phyloP scores from a whole-genome alignment of 2,113 vertebrate genomes.

The Porphyrio hochstetteri region DNA sequence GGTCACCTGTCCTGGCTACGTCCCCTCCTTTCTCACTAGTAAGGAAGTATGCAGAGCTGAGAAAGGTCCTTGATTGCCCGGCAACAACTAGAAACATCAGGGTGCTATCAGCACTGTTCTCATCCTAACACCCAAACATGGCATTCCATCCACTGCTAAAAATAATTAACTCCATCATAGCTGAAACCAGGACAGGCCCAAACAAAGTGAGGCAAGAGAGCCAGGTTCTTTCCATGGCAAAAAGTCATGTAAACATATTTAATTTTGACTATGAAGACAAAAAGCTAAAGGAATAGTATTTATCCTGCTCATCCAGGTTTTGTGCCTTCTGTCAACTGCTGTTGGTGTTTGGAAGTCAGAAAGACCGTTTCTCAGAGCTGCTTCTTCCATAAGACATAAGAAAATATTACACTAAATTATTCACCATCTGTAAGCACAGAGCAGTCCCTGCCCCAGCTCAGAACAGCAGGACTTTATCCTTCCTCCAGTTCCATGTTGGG shows the following conservation, averaged over 20 bases:
- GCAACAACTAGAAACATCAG: too few relatives aligned
- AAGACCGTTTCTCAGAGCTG: background rate
- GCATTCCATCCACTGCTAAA: too few relatives aligned
- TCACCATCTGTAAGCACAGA: background rate
- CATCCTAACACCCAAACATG: too few relatives aligned
- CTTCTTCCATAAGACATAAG: background rate
- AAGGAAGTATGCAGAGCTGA: too few relatives aligned
- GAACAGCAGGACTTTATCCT: accelerated
- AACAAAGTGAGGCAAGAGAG: background rate
- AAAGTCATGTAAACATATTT: background rate
- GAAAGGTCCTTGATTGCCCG: too few relatives aligned
- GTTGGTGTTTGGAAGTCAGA: background rate
- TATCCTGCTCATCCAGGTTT: background rate
- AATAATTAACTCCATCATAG: too few relatives aligned
- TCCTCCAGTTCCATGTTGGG: background rate
- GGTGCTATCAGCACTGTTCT: too few relatives aligned
- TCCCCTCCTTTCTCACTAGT: too few relatives aligned
- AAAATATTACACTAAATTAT: background rate
- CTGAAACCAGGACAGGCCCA: too few relatives aligned
- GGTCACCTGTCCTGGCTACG: too few relatives aligned
- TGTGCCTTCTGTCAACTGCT: background rate
- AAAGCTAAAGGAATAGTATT: background rate
- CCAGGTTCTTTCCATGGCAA: background rate
- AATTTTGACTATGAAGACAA: background rate
- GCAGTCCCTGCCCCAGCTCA: background rate